Percentiles rank a stretch among this genome's conserved stretches.
Conservation (phyloP, 2,113 vertebrate species). For the Hylia prasina region DNA sequence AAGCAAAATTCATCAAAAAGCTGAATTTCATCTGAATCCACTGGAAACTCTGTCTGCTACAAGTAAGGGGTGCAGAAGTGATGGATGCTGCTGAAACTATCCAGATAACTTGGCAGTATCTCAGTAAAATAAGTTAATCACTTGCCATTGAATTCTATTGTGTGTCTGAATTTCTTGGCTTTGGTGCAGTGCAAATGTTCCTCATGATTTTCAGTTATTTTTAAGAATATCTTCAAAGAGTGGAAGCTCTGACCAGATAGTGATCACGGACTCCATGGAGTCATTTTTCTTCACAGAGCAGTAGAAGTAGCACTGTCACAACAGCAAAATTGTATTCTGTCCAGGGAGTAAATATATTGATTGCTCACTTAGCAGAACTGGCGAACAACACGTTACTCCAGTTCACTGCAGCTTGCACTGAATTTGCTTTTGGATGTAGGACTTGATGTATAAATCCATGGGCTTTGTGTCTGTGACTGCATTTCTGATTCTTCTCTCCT, state of each 20-base stretch:
- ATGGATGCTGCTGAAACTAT: neutral
- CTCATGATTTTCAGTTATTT: neutral
- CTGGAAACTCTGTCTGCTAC: neutral
- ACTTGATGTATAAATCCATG: neutral
- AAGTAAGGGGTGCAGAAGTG: neutral
- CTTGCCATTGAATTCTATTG: neutral
- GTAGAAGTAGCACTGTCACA: conserved; percentile 6
- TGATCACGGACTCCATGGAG: neutral
- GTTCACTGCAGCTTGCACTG: neutral
- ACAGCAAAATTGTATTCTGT: conserved; percentile 21
- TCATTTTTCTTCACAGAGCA: conserved; percentile 47
- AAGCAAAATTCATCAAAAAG: neutral
- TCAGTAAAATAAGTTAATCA: conserved; percentile 7
- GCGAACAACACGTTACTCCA: neutral
- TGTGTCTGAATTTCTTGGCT: neutral
- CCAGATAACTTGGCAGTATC: neutral
- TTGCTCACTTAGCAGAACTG: conserved; percentile 39
- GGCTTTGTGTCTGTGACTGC: neutral
- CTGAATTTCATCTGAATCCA: neutral
- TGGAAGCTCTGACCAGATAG: neutral
- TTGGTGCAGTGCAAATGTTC: neutral
- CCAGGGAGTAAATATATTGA: conserved; percentile 55
- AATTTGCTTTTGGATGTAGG: conserved; percentile 13
- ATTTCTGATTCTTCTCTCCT: neutral
- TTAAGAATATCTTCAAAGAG: neutral